Percentiles rank a stretch among this genome's conserved stretches.
These are phyloP conservation scores for Diadema setosum DNA, from an alignment of 35 echinoderm and acorn worm genomes.

Conservation along the genomic window DNA sequence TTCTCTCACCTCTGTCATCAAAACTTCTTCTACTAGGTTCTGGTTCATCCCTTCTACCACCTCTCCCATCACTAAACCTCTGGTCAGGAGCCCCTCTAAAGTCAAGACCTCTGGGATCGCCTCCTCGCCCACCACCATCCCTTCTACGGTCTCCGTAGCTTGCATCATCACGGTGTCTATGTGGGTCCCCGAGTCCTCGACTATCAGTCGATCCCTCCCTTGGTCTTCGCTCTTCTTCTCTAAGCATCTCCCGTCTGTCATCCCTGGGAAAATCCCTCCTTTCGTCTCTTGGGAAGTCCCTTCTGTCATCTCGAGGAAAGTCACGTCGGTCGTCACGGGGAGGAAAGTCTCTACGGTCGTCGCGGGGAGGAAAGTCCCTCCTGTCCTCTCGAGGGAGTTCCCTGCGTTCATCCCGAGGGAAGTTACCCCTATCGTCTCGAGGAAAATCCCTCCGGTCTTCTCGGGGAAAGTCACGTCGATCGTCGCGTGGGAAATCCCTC, in stretches of 20 bases:
- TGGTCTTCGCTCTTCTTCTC: slow-evolving; percentile 2
- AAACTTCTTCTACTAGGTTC: not conserved
- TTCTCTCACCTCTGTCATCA: slow-evolving; percentile 5
- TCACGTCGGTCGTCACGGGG: not conserved
- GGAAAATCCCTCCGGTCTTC: not conserved
- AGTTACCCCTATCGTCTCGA: not conserved
- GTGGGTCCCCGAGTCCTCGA: not conserved
- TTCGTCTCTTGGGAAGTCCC: not conserved
- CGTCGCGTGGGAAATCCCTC: slow-evolving; percentile 4
- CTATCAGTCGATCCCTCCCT: slow-evolving; percentile 41
- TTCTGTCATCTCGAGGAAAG: slow-evolving; percentile 4
- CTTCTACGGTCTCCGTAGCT: not conserved
- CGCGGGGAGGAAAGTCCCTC: not conserved
- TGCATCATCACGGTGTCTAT: not conserved
- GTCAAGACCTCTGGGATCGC: not conserved
- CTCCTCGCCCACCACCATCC: not conserved
- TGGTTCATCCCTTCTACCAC: not conserved
- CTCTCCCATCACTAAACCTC: not conserved
- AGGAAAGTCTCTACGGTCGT: not conserved
- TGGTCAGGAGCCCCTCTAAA: not conserved
- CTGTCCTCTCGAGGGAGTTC: not conserved
- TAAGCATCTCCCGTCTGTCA: not conserved
- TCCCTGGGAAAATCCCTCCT: not conserved
- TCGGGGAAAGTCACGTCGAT: not conserved
- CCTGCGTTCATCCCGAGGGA: not conserved